Conservation (phyloP, 2,113 vertebrate species). For the Megaptera novaeangliae region DNA sequence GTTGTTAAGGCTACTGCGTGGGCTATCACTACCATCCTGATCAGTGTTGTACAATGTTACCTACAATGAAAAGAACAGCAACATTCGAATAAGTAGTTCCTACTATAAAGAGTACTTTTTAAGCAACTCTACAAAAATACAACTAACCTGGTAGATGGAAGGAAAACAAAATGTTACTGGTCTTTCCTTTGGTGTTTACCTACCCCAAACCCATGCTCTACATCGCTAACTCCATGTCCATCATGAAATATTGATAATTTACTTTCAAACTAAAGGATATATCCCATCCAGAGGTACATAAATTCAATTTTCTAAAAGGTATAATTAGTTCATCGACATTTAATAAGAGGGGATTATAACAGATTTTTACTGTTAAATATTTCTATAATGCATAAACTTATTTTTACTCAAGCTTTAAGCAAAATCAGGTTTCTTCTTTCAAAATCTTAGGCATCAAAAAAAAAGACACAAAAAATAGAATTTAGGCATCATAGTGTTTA, state of each 20-base stretch:
- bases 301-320: constrained; percentile 17
- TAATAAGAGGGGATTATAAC: background rate
- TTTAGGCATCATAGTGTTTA: background rate
- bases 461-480: background rate
- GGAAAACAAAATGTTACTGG: background rate
- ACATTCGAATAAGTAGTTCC: background rate
- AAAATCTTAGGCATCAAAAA: constrained; percentile 25
- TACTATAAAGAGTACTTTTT: background rate
- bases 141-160: background rate
- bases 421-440: background rate
- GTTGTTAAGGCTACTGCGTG: constrained; percentile 97
- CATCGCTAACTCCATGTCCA: background rate
- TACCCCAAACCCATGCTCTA: background rate
- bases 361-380: constrained; percentile 36
- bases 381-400: background rate
- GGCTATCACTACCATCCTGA: constrained; percentile 94
- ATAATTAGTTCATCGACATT: background rate
- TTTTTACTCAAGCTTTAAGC: constrained; percentile 1
- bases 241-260: background rate
- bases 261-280: constrained; percentile 21
- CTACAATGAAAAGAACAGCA: constrained; percentile 74
- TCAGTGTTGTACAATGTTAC: constrained; percentile 93
- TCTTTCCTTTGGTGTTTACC: background rate
- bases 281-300: background rate
- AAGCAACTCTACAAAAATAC: constrained; percentile 12